phyloP scores from a whole-genome alignment of 1,140 invertebrate species.

The Heliconius congener region DNA sequence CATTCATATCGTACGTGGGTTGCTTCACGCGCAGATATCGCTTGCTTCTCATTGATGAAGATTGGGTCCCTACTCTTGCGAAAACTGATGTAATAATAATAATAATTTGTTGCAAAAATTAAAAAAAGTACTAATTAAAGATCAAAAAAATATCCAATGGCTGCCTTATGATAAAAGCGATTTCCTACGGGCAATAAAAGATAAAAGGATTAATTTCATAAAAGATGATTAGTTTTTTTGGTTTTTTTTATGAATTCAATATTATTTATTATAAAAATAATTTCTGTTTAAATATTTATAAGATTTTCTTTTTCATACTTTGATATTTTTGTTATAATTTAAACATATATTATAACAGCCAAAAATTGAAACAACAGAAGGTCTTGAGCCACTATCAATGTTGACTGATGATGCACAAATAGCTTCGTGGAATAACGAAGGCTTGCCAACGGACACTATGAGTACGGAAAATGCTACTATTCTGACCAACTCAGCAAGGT shows the following conservation, averaged over 20 bases:
- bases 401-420: conserved; percentile 95
- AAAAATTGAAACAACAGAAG: conserved; percentile 89
- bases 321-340: conserved; percentile 23
- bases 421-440: conserved; percentile 97
- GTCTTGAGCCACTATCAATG: conserved; percentile 90
- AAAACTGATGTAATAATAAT: conserved; percentile 79
- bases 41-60: conserved; percentile 88
- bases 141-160: too few relatives aligned
- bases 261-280: too few relatives aligned
- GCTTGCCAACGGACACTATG: conserved; percentile 95
- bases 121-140: too few relatives aligned
- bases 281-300: too few relatives aligned
- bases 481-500: conserved; percentile 92
- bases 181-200: too few relatives aligned
- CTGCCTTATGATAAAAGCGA: too few relatives aligned
- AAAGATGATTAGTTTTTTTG: too few relatives aligned
- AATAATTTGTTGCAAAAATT: too few relatives aligned
- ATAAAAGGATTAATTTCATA: too few relatives aligned
- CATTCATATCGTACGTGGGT: conserved; percentile 98
- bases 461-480: conserved; percentile 97
- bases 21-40: conserved; percentile 95
- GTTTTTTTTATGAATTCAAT: too few relatives aligned
- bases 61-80: conserved; percentile 89
- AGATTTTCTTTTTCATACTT: too few relatives aligned
- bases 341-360: conserved; percentile 73